phyloP scores from a whole-genome alignment of 2,888 invertebrate species.

The Diarsia brunnea region DNA sequence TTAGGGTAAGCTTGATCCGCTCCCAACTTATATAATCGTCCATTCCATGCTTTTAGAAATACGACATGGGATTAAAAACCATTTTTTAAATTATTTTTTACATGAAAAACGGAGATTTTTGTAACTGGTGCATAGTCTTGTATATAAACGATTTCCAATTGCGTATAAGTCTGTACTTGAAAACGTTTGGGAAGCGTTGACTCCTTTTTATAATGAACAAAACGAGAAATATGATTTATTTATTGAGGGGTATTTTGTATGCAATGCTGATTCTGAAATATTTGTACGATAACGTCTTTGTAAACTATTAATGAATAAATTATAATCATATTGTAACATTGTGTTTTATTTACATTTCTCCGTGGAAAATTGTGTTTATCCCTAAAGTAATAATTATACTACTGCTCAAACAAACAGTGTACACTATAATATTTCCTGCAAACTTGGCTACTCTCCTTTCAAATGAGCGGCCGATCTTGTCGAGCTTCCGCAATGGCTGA shows the following conservation, averaged over 20 bases:
- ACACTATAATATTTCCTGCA: neutral
- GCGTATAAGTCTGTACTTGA: slow-evolving; percentile 73
- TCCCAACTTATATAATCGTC: slow-evolving; percentile 78
- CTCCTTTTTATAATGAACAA: slow-evolving; percentile 76
- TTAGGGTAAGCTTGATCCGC: slow-evolving; percentile 78
- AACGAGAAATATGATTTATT: slow-evolving; percentile 65
- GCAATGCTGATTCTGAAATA: slow-evolving; percentile 81
- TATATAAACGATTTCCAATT: slow-evolving; percentile 78
- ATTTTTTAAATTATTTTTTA: slow-evolving; percentile 69
- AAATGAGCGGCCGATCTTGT: neutral
- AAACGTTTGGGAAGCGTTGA: slow-evolving; percentile 68
- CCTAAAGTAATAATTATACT: too few species aligned
- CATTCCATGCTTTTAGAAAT: slow-evolving; percentile 82
- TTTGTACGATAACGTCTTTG: slow-evolving; percentile 90
- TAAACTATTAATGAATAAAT: slow-evolving; percentile 91
- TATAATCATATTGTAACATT: slow-evolving; percentile 88
- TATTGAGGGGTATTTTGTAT: slow-evolving; percentile 66
- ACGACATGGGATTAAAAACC: slow-evolving; percentile 62
- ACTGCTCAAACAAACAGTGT: neutral
- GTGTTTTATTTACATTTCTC: slow-evolving; percentile 77
- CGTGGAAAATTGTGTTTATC: neutral
- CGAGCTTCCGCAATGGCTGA: too few species aligned
- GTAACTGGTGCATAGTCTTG: slow-evolving; percentile 82
- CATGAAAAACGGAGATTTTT: slow-evolving; percentile 66
- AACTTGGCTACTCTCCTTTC: neutral